Percentiles rank a stretch among this genome's conserved stretches.
Evolutionary conservation across 1,140 invertebrate genomes (phyloP).

Genomic region (Bactericera cockerelli): DNA sequence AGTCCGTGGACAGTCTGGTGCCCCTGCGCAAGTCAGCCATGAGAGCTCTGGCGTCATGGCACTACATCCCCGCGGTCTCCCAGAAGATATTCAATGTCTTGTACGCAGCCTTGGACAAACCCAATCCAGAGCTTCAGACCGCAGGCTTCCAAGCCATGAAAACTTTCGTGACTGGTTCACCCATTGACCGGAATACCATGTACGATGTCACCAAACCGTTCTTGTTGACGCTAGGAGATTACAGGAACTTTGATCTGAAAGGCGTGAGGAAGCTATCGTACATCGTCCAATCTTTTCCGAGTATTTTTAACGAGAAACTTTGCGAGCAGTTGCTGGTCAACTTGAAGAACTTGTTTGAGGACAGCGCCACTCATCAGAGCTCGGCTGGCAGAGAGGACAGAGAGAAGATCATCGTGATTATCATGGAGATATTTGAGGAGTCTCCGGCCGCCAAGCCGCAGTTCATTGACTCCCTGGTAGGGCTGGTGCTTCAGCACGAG

Average conservation of each 20-base stretch:
- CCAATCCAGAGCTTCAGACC: constrained; percentile 75
- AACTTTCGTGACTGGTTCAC: constrained; percentile 66
- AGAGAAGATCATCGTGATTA: constrained; percentile 71
- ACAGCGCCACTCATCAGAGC: constrained; percentile 54
- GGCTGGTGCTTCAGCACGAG: constrained; percentile 73
- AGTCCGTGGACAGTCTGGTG: constrained; percentile 68
- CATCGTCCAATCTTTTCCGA: constrained; percentile 86
- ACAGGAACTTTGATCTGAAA: constrained; percentile 69
- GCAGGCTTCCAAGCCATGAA: constrained; percentile 89
- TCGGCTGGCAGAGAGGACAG: constrained; percentile 55
- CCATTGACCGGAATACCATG: constrained; percentile 55
- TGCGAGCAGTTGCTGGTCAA: constrained; percentile 80
- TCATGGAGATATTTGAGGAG: constrained; percentile 83
- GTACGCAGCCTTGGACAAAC: constrained; percentile 76
- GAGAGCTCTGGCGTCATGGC: constrained; percentile 68
- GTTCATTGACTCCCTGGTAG: constrained; percentile 72
- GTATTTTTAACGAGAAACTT: constrained; percentile 85
- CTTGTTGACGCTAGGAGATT: constrained; percentile 65
- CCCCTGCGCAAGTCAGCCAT: constrained; percentile 80
- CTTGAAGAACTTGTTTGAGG: constrained; percentile 72
- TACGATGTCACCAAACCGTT: constrained; percentile 70
- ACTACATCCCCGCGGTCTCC: constrained; percentile 62
- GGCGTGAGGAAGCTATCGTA: constrained; percentile 76
- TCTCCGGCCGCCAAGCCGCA: constrained; percentile 63
- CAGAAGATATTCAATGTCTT: constrained; percentile 83